phyloP scores from a whole-genome alignment of 2,797 vertebrate species.

The Thaleichthys pacificus region DNA sequence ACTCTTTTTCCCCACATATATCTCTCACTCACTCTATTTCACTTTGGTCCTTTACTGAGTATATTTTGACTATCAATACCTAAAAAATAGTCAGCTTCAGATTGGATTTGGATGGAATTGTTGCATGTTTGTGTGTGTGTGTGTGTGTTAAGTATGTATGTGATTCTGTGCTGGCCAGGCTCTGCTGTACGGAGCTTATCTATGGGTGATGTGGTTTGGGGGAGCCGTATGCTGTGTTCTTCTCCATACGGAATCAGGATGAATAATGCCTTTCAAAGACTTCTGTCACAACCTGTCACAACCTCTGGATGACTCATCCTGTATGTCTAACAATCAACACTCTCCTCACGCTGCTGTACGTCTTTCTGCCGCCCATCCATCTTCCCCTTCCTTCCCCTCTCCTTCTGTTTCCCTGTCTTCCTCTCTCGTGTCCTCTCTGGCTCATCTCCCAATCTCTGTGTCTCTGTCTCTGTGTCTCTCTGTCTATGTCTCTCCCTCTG shows the following conservation, averaged over 20 bases:
- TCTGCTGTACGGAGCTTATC: neutral
- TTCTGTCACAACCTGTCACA: too few relatives aligned
- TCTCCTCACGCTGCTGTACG: neutral
- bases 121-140: neutral
- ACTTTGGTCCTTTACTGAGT: constrained; percentile 60
- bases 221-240: too few relatives aligned
- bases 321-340: too few relatives aligned
- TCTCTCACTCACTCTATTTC: constrained; percentile 47
- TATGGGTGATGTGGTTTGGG: too few relatives aligned
- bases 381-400: neutral
- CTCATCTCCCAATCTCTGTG: too few relatives aligned
- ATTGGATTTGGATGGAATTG: neutral
- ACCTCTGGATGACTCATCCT: too few relatives aligned
- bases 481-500: too few relatives aligned
- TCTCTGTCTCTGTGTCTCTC: too few relatives aligned
- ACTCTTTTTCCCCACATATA: neutral
- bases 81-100: too few relatives aligned
- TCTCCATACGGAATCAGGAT: too few relatives aligned
- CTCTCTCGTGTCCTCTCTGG: neutral
- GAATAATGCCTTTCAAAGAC: too few relatives aligned
- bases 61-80: constrained; percentile 57
- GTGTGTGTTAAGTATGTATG: too few relatives aligned
- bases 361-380: neutral
- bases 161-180: neutral
- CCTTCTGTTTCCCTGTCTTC: neutral